These are phyloP conservation scores for Rhopalosiphum padi DNA, from an alignment of 1,140 invertebrate species.

Conservation along the genomic window DNA sequence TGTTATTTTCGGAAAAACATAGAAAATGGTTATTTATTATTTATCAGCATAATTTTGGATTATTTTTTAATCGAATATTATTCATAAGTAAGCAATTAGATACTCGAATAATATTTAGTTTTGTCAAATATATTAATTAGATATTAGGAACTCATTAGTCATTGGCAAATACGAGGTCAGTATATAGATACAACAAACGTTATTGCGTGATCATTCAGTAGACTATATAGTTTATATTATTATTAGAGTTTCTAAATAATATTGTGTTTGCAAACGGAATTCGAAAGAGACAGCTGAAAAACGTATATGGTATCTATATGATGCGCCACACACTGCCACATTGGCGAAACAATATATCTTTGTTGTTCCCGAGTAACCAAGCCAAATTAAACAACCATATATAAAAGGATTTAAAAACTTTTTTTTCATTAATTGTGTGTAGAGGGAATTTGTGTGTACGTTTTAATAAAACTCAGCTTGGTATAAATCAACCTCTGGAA, in stretches of 20 bases:
- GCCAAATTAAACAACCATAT: not conserved
- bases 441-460: not conserved
- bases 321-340: too few species aligned
- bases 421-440: not conserved
- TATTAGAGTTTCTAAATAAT: not conserved
- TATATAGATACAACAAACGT: too few species aligned
- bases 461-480: too few species aligned
- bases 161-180: too few species aligned
- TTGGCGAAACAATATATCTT: not conserved
- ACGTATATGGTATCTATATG: not conserved
- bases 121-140: too few species aligned
- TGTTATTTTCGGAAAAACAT: not conserved
- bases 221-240: not conserved
- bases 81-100: too few species aligned
- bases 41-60: too few species aligned
- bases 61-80: too few species aligned
- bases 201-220: not conserved
- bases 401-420: not conserved
- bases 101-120: too few species aligned
- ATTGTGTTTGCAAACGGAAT: not conserved
- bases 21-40: too few species aligned
- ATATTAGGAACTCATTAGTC: too few species aligned
- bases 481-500: too few species aligned
- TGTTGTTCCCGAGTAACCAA: not conserved
- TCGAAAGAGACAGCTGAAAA: not conserved